Conservation (phyloP, 2,888 invertebrate species). For the Andrena fulva region DNA sequence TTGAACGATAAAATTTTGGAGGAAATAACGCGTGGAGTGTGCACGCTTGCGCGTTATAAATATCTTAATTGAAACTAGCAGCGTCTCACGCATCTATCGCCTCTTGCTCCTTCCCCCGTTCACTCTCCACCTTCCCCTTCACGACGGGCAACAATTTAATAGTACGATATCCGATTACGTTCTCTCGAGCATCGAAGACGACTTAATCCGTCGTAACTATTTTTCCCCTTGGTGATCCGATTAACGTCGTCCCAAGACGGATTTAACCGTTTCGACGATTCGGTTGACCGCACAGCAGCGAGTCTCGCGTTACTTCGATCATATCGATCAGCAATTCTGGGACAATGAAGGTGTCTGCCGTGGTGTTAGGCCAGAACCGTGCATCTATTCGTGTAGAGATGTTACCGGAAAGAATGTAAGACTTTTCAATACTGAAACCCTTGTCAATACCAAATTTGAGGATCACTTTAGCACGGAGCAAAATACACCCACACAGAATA, state of each 20-base stretch:
- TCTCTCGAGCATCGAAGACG: slow-evolving; percentile 1
- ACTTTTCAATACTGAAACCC: too few species aligned
- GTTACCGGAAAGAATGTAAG: slow-evolving; percentile 5
- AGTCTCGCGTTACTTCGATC: slow-evolving; percentile 53
- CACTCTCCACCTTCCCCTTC: not conserved
- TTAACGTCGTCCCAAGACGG: slow-evolving; percentile 15
- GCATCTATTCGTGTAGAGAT: slow-evolving; percentile 37
- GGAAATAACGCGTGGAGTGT: too few species aligned
- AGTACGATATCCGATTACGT: slow-evolving; percentile 34
- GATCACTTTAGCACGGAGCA: too few species aligned
- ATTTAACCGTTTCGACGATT: slow-evolving; percentile 22
- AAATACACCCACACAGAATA: too few species aligned
- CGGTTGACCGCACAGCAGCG: slow-evolving; percentile 10
- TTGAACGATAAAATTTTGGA: too few species aligned
- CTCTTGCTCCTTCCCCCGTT: too few species aligned
- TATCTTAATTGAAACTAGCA: too few species aligned
- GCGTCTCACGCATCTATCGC: too few species aligned
- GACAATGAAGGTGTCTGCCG: slow-evolving; percentile 60
- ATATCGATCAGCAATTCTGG: slow-evolving; percentile 54
- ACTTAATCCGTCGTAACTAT: slow-evolving; percentile 34
- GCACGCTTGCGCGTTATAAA: too few species aligned
- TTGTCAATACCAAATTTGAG: too few species aligned
- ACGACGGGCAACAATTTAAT: slow-evolving; percentile 6
- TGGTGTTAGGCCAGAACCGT: slow-evolving; percentile 17
- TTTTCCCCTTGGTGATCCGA: slow-evolving; percentile 7